Base-by-base conservation (phyloP, 2,113 vertebrate species). In the Periophthalmodon schlosseri region DNA sequence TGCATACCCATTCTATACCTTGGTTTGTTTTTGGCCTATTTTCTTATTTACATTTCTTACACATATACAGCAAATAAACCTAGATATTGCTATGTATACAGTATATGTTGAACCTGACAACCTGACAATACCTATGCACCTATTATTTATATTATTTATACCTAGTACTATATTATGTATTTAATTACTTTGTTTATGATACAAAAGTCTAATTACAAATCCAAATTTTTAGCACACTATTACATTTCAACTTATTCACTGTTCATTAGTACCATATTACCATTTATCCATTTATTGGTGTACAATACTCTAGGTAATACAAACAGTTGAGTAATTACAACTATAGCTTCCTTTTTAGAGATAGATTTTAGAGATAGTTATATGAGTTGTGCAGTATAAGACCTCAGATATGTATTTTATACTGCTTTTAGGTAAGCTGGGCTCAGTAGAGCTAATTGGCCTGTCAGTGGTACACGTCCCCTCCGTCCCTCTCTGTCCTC, bases 391-490 rank as follows among this genome's bases (percentile, higher is more conserved):
- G 21, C 15, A 52, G 12, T 57, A 57, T 58, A 14, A 60, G 57
- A 60, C 23, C 23, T 28, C 57, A 60, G 24, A 60, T 28, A 20
- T 18, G 18, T 23, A 57, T 23, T 60, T 24, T 33, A 24, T 64
- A 61, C 67, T 75, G 52, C 13, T 68, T 24, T 47, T 68, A 10
- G 50, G 58, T 72, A 46, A 71, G 75, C 64, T 70, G 76, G 70
- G 84, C 61, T 28, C 83, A 79, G 80, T 50, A 49, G 70, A 81
- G 79, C 82, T 87, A 89, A 92, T 91, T 88, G 87, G 86, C 83
- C 81, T 89, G 86, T 85, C 88, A 85, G 28, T 80, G 68, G 74
- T 85, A 86, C 75, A 84, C 74, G 73, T 78, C 67, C 44, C 15
- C 50, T 14, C 49, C 23, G 18, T 23, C 44, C 61, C 50, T 44